Conservation (phyloP, 2,797 vertebrate species). For the Melanogrammus aeglefinus region DNA sequence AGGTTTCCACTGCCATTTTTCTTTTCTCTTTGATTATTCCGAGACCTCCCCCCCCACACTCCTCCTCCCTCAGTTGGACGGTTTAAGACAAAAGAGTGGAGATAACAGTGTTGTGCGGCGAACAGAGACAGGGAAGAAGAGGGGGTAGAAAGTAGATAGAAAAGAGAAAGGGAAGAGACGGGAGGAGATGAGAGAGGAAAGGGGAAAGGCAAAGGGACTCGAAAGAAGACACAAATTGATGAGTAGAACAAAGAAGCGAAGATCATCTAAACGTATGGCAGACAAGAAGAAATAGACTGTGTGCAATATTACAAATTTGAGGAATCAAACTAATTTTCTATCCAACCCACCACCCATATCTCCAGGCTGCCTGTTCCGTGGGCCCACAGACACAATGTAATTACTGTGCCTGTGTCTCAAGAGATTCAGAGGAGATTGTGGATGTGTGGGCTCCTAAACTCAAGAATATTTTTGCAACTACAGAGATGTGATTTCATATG, state of each 20-base stretch:
- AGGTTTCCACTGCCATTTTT: slow-evolving; percentile 45
- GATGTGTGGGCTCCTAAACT: slow-evolving; percentile 8
- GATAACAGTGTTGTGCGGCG: background rate
- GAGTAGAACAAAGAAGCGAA: background rate
- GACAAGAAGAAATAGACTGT: slow-evolving; percentile 25
- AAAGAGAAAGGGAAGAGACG: background rate
- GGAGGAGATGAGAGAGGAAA: background rate
- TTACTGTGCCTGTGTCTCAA: slow-evolving; percentile 12
- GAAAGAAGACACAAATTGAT: background rate
- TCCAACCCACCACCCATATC: slow-evolving; percentile 26
- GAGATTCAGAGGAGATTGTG: slow-evolving; percentile 11
- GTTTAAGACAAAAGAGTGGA: slow-evolving; percentile 20
- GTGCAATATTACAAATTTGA: slow-evolving; percentile 36
- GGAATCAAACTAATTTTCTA: slow-evolving; percentile 32
- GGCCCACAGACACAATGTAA: slow-evolving; percentile 7
- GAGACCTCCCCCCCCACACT: slow-evolving; percentile 11
- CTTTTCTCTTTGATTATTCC: slow-evolving; percentile 2
- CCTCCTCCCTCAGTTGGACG: slow-evolving; percentile 17
- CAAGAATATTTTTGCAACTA: slow-evolving; percentile 6
- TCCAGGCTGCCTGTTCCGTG: slow-evolving; percentile 24
- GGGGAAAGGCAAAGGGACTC: slow-evolving; percentile 17
- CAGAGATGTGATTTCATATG: background rate
- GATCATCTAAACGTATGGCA: slow-evolving; percentile 13
- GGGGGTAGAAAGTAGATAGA: slow-evolving; percentile 7
- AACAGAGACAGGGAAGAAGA: slow-evolving; percentile 11